Conservation (phyloP, 1,140 invertebrate species). For the Aphaenogaster floridana region DNA sequence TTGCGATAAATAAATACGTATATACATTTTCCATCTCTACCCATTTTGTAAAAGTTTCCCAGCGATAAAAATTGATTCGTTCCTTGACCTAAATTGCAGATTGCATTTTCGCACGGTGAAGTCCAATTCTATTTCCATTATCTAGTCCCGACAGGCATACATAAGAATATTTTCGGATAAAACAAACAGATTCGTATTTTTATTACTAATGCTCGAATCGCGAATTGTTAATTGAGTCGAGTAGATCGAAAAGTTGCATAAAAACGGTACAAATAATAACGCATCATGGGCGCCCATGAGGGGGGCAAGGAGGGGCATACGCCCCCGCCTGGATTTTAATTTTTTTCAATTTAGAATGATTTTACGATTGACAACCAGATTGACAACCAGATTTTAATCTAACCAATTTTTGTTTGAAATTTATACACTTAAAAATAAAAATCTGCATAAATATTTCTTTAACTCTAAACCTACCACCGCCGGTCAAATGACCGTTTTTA, state of each 20-base stretch:
- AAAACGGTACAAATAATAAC: not conserved
- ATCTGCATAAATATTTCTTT: too few species aligned
- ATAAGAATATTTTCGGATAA: constrained; percentile 23
- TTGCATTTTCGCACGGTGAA: constrained; percentile 15
- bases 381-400: too few species aligned
- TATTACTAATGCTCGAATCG: not conserved
- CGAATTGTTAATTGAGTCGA: not conserved
- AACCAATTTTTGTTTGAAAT: too few species aligned
- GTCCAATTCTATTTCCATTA: constrained; percentile 34
- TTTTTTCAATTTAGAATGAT: too few species aligned
- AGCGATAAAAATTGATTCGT: constrained; percentile 47
- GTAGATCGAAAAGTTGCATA: not conserved
- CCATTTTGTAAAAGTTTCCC: constrained; percentile 20
- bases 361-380: too few species aligned
- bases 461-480: too few species aligned
- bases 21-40: constrained; percentile 19
- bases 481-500: too few species aligned
- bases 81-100: constrained; percentile 43
- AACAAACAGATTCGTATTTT: not conserved
- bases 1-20: constrained; percentile 31
- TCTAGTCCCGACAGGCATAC: not conserved
- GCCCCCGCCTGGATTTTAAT: too few species aligned
- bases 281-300: not conserved
- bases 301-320: too few species aligned
- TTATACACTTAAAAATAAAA: too few species aligned